Evolutionary conservation across 2,113 vertebrate genomes (phyloP).

Genomic region (Atherinomorus stipes): DNA sequence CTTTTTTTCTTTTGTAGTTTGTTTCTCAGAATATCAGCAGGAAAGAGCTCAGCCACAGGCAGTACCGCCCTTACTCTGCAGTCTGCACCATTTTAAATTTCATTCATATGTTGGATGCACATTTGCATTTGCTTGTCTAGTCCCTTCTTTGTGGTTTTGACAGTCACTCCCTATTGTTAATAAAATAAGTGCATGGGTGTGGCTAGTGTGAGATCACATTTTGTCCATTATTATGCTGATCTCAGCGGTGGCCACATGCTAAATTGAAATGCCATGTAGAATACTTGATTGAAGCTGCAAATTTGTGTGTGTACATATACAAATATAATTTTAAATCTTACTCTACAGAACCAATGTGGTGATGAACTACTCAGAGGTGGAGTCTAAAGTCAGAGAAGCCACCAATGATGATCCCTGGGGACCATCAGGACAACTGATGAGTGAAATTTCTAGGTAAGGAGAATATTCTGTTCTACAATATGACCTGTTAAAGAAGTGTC

Average conservation of each 20-base stretch:
- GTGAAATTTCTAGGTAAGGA: slow-evolving; percentile 94
- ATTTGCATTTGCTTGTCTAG: slow-evolving; percentile 26
- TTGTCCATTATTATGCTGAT: neutral
- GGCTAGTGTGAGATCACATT: slow-evolving; percentile 17
- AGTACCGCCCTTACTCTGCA: neutral
- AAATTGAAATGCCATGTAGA: neutral
- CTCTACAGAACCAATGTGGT: slow-evolving; percentile 94
- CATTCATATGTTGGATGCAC: neutral
- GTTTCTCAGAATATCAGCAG: slow-evolving; percentile 4
- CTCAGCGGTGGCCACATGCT: neutral
- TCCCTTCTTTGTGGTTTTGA: slow-evolving; percentile 26
- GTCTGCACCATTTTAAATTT: neutral
- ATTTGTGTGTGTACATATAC: neutral
- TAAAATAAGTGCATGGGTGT: slow-evolving; percentile 23
- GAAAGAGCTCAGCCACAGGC: neutral
- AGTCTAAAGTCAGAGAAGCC: slow-evolving; percentile 99
- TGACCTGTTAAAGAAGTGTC: slow-evolving; percentile 19
- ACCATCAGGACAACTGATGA: slow-evolving; percentile 98
- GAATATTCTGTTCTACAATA: neutral
- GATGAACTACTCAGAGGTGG: slow-evolving; percentile 99
- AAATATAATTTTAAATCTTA: neutral
- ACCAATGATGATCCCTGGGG: slow-evolving; percentile 99
- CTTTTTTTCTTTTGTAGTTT: neutral
- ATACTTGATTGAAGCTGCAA: neutral
- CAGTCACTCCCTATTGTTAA: slow-evolving; percentile 16